Base-by-base conservation (phyloP, 1,140 invertebrate species). In the Rhynchophorus ferrugineus region DNA sequence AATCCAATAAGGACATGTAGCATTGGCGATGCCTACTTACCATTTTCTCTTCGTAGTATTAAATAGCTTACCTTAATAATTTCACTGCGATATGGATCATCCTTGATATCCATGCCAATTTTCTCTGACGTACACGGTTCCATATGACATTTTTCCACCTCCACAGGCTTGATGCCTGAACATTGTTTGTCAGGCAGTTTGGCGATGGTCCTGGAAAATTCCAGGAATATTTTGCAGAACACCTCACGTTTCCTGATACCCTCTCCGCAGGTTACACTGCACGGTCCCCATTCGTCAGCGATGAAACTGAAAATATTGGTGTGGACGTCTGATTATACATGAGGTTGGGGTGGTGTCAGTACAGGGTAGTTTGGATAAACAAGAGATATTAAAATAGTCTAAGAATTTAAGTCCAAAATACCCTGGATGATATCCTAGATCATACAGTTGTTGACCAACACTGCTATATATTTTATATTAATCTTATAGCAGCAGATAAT, bases 221-320 rank as follows among this genome's bases (percentile, higher is more conserved):
- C 90, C 36, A 97, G 73, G 69, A 90, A 94, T 58, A 96, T 93
- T 75, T 94, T 94, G 71, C 93, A 97, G 49, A 85, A 80, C 1
- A 93, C 91, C 59, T 83, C 78, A 3, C 90, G 78, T 49, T 81
- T 83, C 8, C 85, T 77, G 24, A 85, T 76, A 0, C 92, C 94
- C 66, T 91, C 87, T 0, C 91, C 92, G 67, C 93, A 97, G 0
- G 85, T 85, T 0, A 87, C 86, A 59, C 84, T 91, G 72, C 94
- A 97, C 2, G 85, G 77, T 7, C 88, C 83, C 91, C 91, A 96
- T 46, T 88, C 81, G 24, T 84, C 79, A 9, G 79, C 74, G 38
- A 87, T 79, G 67, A 83, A 89, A 61, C 86, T 89, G 58, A 19
- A 66, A 69, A 3, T 22, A 45, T 43, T 5, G 33, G 9, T 21